Evolutionary conservation across 2,888 invertebrate species (phyloP).

Genomic region (Clanis bilineata): DNA sequence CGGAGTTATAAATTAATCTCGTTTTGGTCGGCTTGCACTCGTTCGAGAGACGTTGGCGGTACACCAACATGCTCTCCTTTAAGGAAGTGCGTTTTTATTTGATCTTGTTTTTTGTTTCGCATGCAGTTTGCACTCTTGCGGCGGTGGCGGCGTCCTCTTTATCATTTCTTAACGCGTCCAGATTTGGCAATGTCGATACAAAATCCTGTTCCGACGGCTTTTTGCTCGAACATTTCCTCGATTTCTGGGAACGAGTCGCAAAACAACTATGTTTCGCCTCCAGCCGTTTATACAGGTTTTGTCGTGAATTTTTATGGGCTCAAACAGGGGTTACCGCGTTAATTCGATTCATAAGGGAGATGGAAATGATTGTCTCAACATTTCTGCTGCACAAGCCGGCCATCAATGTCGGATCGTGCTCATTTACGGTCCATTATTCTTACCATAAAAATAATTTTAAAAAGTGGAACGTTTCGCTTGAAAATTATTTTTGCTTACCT

Average conservation of each 20-base stretch:
- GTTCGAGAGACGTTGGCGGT: conserved; percentile 23
- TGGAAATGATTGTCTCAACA: conserved; percentile 43
- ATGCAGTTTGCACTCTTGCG: conserved; percentile 44
- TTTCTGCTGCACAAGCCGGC: conserved; percentile 22
- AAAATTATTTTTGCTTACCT: conserved; percentile 22
- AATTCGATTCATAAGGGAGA: conserved; percentile 58
- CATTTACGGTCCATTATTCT: conserved; percentile 11
- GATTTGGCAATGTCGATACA: conserved; percentile 78
- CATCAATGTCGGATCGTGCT: conserved; percentile 29
- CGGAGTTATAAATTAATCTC: conserved; percentile 16
- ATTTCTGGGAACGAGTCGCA: conserved; percentile 74
- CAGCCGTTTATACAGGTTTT: conserved; percentile 78
- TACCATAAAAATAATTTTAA: conserved; percentile 6
- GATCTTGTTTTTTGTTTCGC: conserved; percentile 43
- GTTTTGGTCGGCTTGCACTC: conserved; percentile 12
- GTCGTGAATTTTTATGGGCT: conserved; percentile 75
- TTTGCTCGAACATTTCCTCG: conserved; percentile 75
- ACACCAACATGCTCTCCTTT: conserved; percentile 42
- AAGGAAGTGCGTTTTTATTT: conserved; percentile 40
- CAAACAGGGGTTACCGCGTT: conserved; percentile 61
- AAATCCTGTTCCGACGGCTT: conserved; percentile 77
- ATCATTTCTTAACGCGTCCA: conserved; percentile 79
- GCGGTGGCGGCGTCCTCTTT: conserved; percentile 70
- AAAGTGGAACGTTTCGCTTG: conserved; percentile 3
- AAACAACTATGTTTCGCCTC: conserved; percentile 73